Base-by-base conservation (phyloP, 2,797 vertebrate genomes). In the Tympanoctomys barrerae region DNA sequence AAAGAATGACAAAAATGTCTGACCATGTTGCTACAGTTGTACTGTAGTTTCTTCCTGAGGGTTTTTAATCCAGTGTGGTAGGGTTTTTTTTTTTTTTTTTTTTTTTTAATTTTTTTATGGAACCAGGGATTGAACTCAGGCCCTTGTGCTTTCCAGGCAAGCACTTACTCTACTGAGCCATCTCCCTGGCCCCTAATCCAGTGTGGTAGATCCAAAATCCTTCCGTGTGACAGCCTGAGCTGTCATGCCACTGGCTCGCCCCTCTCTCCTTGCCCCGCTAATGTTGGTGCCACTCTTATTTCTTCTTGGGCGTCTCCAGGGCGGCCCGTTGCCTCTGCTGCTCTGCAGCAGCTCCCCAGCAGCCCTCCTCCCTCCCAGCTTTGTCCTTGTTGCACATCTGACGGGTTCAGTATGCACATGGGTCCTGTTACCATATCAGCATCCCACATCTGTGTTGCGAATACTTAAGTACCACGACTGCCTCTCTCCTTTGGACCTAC, bases 371-470 rank as follows among this genome's bases (percentile, higher is more conserved):
- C 1, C 64, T 19, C 39, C 21, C 36, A 57, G n/a, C 19, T 28
- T 9, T 0, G 8, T 9, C 33, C 33, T 62, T 12, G 31, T 54
- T 7, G 2, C 26, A 1, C 1, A 0, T 10, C 2, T 1, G 8
- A 33, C 7, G 22, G 2, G 39, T n/a, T 49, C 46, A 3, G 22
- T 33, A 18, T 39, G 13, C 4, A 3, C 1, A 2, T 2, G 16
- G 28, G 26, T 4, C 57, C 33, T 36, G 31, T 24, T 18, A 14
- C 33, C 16, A 1, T 5, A 9, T 0, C 19, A 28, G 11, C 59
- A 16, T 57, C 3, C 36, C 24, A 4, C 39, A n/a, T 36, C 0
- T 62, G 5, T 36, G 8, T 6, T 24, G 66, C 75, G 2, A 39
- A 1, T 7, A 13, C 33, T 11, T 26, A 0, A 3, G 0, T 21